A percentile compares a stretch with the other conserved stretches of the same genome.
Evolutionary conservation across 2,888 invertebrate genomes (phyloP).

Genomic region (Mylabris sibirica): DNA sequence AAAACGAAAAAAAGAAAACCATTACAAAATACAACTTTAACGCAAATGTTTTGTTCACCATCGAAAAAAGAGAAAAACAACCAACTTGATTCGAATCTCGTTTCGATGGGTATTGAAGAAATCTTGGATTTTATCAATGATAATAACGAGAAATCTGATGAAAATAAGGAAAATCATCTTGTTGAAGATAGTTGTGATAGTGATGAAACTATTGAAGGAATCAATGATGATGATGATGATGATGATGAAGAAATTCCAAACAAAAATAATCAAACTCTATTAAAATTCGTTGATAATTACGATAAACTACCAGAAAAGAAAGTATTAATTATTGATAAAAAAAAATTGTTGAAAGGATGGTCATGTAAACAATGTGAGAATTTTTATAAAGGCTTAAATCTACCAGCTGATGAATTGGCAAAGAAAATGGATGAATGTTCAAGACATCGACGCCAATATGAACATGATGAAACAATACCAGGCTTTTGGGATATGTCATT

Average conservation of each 20-base stretch:
- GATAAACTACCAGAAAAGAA: constrained; percentile 22
- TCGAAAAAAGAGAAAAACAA: constrained; percentile 18
- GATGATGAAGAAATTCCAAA: neutral
- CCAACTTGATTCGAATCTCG: constrained; percentile 22
- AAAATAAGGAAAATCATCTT: neutral
- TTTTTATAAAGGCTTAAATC: constrained; percentile 46
- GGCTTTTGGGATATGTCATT: constrained; percentile 43
- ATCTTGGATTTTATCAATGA: constrained; percentile 25
- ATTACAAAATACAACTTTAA: constrained; percentile 39
- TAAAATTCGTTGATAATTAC: constrained; percentile 17
- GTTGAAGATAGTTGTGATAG: neutral
- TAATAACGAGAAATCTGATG: constrained; percentile 9
- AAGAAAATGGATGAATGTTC: constrained; percentile 62
- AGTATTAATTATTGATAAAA: constrained; percentile 34
- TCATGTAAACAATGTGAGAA: constrained; percentile 47
- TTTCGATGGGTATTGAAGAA: constrained; percentile 21
- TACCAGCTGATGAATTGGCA: constrained; percentile 57
- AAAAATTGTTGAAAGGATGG: constrained; percentile 48
- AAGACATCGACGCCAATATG: constrained; percentile 60
- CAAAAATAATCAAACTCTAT: neutral
- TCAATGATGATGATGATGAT: constrained; percentile 10
- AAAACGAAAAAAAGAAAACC: constrained; percentile 17
- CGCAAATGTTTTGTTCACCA: constrained; percentile 40
- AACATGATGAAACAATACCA: constrained; percentile 48
- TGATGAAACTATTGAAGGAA: constrained; percentile 18